Conservation (phyloP, 2,888 invertebrate species). For the Microplitis deprimator region DNA sequence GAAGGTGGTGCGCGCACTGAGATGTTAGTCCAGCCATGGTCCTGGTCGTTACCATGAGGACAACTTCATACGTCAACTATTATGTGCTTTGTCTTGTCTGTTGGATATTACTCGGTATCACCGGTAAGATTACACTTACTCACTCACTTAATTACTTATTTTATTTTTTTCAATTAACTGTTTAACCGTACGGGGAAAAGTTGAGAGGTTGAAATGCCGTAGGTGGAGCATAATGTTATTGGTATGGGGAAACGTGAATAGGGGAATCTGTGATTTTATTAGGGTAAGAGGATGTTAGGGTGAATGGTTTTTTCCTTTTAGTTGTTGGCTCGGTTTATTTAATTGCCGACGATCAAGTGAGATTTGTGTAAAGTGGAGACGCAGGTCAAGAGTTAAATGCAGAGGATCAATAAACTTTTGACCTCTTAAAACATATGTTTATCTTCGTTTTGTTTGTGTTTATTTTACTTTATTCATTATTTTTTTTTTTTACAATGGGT, state of each 20-base stretch:
- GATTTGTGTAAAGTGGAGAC: constrained; percentile 22
- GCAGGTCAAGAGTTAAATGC: constrained; percentile 32
- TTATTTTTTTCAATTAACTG: constrained; percentile 5
- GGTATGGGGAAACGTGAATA: constrained; percentile 2
- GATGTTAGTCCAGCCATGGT: constrained; percentile 56
- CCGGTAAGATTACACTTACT: constrained; percentile 61
- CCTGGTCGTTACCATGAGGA: constrained; percentile 68
- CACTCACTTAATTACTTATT: background rate
- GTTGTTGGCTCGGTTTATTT: background rate
- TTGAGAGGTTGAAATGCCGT: constrained; percentile 16
- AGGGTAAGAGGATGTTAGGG: background rate
- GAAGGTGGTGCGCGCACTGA: constrained; percentile 50
- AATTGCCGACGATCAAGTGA: background rate
- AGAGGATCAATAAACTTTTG: constrained; percentile 36
- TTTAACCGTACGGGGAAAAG: background rate
- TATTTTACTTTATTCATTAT: background rate
- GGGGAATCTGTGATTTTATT: constrained; percentile 27
- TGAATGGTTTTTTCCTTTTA: background rate
- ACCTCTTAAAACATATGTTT: constrained; percentile 17
- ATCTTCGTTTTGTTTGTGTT: background rate
- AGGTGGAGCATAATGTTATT: constrained; percentile 32
- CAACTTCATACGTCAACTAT: constrained; percentile 69
- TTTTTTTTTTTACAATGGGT: background rate
- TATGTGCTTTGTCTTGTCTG: constrained; percentile 70
- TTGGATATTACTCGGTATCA: constrained; percentile 70